A percentile compares a stretch with the other conserved stretches of the same genome.
Conservation (phyloP, 2,113 vertebrate species). For the Nesospiza acunhae region DNA sequence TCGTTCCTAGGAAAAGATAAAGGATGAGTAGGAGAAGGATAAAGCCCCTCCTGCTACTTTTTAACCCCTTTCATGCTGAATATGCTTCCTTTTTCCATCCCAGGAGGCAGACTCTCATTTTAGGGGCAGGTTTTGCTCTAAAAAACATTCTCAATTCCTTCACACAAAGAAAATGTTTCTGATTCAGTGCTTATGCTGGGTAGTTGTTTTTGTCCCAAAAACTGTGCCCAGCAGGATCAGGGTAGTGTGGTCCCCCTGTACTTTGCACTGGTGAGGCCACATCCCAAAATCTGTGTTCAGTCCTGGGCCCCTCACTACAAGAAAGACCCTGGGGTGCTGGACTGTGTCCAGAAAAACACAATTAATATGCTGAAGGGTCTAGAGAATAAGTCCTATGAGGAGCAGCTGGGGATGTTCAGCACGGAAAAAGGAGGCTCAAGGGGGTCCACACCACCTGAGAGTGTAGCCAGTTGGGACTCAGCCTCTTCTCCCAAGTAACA, state of each 20-base stretch:
- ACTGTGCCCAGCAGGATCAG: neutral
- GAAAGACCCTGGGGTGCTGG: neutral
- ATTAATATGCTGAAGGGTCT: neutral
- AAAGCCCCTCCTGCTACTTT: neutral
- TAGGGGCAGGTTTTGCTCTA: neutral
- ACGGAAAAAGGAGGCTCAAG: neutral
- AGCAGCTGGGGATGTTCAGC: neutral
- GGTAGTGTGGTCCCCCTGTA: rapidly evolving
- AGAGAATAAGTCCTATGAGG: neutral
- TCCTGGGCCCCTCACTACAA: neutral
- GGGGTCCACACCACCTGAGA: neutral
- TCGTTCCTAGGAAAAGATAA: neutral
- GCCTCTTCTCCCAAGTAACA: neutral
- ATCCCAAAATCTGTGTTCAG: neutral
- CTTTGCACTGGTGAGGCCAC: neutral
- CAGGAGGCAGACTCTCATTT: neutral
- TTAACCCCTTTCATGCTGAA: neutral
- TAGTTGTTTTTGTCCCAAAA: neutral
- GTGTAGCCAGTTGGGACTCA: neutral
- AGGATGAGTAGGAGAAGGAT: neutral
- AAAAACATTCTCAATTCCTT: neutral
- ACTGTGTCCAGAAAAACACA: rapidly evolving
- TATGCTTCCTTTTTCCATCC: neutral
- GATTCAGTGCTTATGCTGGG: neutral
- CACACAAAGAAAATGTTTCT: neutral